Conservation (phyloP, 1,140 invertebrate genomes). For the Acromyrmex charruanus region DNA sequence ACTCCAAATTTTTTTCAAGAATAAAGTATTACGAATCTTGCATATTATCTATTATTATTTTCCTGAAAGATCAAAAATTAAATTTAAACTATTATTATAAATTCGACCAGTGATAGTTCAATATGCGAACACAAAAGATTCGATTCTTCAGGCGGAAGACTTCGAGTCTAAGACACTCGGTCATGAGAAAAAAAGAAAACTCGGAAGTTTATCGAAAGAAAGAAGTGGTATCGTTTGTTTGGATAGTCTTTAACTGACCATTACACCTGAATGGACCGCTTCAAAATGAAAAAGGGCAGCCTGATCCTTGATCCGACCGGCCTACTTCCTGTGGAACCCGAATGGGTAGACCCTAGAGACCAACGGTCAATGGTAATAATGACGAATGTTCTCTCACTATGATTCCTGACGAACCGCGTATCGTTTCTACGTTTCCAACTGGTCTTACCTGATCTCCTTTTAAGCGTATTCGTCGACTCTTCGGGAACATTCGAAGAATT, state of each 20-base stretch:
- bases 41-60: not conserved
- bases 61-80: not conserved
- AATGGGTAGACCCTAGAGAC: conserved; percentile 77
- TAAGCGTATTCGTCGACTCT: conserved; percentile 30
- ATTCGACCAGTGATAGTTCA: not conserved
- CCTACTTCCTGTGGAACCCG: conserved; percentile 84
- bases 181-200: conserved; percentile 53
- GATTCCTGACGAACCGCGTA: conserved; percentile 56
- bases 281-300: conserved; percentile 80
- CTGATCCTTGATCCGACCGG: conserved; percentile 84
- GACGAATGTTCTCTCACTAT: conserved; percentile 79
- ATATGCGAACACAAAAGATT: conserved; percentile 24
- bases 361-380: conserved; percentile 82
- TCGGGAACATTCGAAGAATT: conserved; percentile 59
- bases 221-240: conserved; percentile 78
- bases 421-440: conserved; percentile 67
- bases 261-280: conserved; percentile 84
- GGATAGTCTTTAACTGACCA: conserved; percentile 86
- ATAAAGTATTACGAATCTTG: not conserved
- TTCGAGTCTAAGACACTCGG: conserved; percentile 16
- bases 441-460: conserved; percentile 69
- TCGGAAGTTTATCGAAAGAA: conserved; percentile 61
- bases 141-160: not conserved
- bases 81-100: not conserved
- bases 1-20: not conserved